Base-by-base conservation (phyloP, 2,113 vertebrate species). In the Cyanoramphus novaezelandiae region DNA sequence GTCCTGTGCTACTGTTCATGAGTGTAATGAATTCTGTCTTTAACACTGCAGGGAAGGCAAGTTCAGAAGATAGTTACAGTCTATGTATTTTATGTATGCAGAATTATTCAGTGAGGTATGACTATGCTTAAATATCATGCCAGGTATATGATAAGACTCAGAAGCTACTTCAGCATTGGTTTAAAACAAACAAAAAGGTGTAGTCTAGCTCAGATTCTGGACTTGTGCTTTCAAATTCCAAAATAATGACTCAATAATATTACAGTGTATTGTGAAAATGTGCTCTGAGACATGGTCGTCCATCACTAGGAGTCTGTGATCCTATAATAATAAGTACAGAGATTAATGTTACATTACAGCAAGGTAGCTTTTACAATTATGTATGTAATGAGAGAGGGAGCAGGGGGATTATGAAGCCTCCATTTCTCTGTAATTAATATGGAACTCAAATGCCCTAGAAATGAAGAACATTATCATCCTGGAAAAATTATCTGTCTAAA, bases 301-400 rank as follows among this genome's bases (percentile, higher is more conserved):
- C 63, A 91, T 97, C 87, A 82, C 84, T 14, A 5, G 0, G 11
- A 72, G 59, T 46, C 79, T 82, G 41, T 37, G 62, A 77, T 82
- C 67, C 89, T 75, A 65, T 90, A 95, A 89, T 86, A 84, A 78
- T 55, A 85, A 89, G 67, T 74, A 69, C 52, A 82, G 88, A 75
- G 65, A 96, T 96, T 17, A 95, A 96, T 92, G 67, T 95, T 97
- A 95, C 94, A 96, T 93, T 95, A 95, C 80, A 77, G 82, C 28
- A 94, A 35, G 74, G 78, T 85, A 74, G 70, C 75, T 93, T 93
- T 85, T 77, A 89, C 74, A 88, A 77, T 94, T 92, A 82, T n/a
- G 72, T 93, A 65, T 86, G n/a, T 93, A 92, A 96, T 79, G 63
- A 72, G 82, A 95, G 75, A 91, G 59, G 67, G 78, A 94, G 46